A percentile compares a stretch with the other conserved stretches of the same genome.
Evolutionary conservation across 2,113 vertebrate species (phyloP).

Genomic region (Chascanopsetta lugubris): DNA sequence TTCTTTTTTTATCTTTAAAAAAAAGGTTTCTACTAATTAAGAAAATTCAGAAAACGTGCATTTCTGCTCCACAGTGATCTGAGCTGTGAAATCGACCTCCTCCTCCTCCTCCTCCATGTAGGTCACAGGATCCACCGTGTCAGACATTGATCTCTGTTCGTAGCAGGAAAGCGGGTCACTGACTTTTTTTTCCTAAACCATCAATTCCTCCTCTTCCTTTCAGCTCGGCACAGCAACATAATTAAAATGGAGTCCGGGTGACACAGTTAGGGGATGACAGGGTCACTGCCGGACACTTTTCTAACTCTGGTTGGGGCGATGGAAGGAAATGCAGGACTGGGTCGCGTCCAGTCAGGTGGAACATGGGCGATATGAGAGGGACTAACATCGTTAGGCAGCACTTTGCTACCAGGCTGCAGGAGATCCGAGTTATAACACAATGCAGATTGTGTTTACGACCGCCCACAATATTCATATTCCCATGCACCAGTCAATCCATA

Average conservation of each 20-base stretch:
- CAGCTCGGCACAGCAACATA: constrained; percentile 40
- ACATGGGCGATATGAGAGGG: constrained; percentile 13
- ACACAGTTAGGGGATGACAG: background rate
- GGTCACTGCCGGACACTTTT: background rate
- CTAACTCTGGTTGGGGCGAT: background rate
- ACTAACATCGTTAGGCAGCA: constrained; percentile 3
- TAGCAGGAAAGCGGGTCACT: constrained; percentile 65
- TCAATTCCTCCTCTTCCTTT: constrained; percentile 43
- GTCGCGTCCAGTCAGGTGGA: background rate
- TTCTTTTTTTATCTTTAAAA: constrained; percentile 3
- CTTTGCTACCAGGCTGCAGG: background rate
- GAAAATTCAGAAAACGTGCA: background rate
- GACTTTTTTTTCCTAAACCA: constrained; percentile 40
- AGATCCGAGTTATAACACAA: constrained; percentile 2
- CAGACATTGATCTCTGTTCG: constrained; percentile 70
- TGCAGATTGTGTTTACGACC: constrained; percentile 2
- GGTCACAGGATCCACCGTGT: constrained; percentile 58
- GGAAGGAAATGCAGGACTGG: background rate
- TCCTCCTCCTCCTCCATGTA: constrained; percentile 56
- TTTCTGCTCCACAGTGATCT: constrained; percentile 7
- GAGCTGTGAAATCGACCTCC: constrained; percentile 21
- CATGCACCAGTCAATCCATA: background rate
- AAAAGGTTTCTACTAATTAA: background rate
- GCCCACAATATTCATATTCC: constrained; percentile 12
- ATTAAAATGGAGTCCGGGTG: constrained; percentile 38